phyloP scores from a whole-genome alignment of 2,888 invertebrate species.

The Ditylenchus weischeri region DNA sequence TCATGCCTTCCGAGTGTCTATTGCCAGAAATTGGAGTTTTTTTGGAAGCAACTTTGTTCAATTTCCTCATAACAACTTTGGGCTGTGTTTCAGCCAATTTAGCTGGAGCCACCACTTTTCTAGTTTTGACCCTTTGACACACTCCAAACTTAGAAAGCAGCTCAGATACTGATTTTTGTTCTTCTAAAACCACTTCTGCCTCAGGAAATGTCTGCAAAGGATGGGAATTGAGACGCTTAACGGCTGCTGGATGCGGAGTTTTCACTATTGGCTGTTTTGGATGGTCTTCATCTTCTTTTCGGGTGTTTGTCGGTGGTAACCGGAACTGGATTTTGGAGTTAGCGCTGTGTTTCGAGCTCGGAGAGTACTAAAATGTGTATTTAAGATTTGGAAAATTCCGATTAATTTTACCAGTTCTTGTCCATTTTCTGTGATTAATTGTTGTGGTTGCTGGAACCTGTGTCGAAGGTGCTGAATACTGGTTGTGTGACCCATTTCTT shows the following conservation, averaged over 20 bases:
- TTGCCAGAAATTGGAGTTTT: neutral
- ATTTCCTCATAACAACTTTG: neutral
- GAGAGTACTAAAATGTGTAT: too few relatives aligned
- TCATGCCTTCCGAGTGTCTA: neutral
- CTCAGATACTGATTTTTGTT: slow-evolving; percentile 5
- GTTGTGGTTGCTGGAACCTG: neutral
- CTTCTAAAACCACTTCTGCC: slow-evolving; percentile 7
- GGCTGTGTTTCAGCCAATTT: neutral
- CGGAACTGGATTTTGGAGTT: neutral
- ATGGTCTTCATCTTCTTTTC: neutral
- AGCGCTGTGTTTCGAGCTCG: too few relatives aligned
- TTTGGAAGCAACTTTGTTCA: too few relatives aligned
- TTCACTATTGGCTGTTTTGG: neutral
- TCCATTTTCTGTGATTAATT: neutral
- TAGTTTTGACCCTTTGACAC: neutral
- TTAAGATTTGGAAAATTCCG: neutral
- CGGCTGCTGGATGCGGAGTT: slow-evolving; percentile 2
- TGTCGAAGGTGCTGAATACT: slow-evolving; percentile 1
- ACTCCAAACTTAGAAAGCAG: slow-evolving; percentile 5
- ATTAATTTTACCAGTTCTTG: neutral
- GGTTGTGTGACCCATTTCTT: slow-evolving; percentile 10
- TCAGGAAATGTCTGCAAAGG: neutral
- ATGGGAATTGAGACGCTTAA: neutral
- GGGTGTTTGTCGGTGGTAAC: neutral
- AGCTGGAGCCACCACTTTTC: neutral